Base-by-base conservation (phyloP, 1,140 invertebrate species). In the Drosophila pseudoananassae region DNA sequence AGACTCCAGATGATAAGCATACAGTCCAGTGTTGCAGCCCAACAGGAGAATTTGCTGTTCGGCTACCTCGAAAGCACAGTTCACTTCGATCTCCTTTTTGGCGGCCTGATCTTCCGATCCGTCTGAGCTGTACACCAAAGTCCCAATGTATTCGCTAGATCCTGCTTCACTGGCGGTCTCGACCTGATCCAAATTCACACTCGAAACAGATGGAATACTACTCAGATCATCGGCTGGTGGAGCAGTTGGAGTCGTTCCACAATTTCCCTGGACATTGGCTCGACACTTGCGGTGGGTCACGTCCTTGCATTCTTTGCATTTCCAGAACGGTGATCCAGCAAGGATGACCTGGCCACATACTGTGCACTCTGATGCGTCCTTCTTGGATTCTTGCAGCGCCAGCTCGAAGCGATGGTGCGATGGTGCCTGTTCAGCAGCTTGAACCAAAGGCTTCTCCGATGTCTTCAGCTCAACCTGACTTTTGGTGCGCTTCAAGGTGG, bases 21-120 rank as follows among this genome's bases (percentile, higher is more conserved):
- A 92, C 6, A 92, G 31, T 4, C 91, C 91, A n/a, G 38, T 82
- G 46, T 79, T 90, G 61, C 91, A 91, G 50, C 91, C 91, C 50
- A 90, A 58, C 0, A 91, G 51, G 0, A 92, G 33, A 1, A 92
- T 75, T 40, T 91, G 68, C 55, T 91, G 74, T 8, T 91, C 85
- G 2, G 72, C 66, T 10, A 92, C 69, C 53, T 92, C 91, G 31
- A 78, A 91, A 4, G 84, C 80, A 47, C 90, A 91, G 46, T 91
- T 90, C 0, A 92, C 73, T 23, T 92, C 89, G n/a, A 91, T 66
- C 12, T 69, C 51, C 51, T 40, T 70, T 8, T 15, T 38, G 10
- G 38, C 1, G 4, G 54, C 38, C 15, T 51, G 36, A 4, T 50
- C 63, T 0, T 63, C 58, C 5, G 47, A 36, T 0, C 50, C 58